Evolutionary conservation across 2,113 vertebrate genomes (phyloP), one percentile per base, ranked within the genome.

Genomic region (Gobiocypris rarus): DNA sequence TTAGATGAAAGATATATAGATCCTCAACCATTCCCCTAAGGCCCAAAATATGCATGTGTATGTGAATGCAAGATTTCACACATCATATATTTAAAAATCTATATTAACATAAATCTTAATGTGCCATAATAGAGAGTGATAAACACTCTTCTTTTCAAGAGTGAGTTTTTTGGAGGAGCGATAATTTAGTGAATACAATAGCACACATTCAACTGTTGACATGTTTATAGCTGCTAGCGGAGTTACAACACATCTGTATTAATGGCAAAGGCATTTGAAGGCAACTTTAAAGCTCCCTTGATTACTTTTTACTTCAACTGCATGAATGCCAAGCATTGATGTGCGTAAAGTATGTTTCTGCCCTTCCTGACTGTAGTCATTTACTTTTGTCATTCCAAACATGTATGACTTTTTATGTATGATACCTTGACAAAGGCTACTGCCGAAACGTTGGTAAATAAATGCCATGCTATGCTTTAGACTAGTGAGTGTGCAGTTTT

Each of bases 161-260:
- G 48, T 43, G 14, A 3, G 34, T 45, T 48, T 6, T 48, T 6
- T 15, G 6, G 13, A 43, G 43, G 43, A 26, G n/a, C 70, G 48
- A 26, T 43, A 3, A n/a, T 45, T 74, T 26, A 48, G 41, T 48
- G 14, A 74, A 75, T 75, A 22, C 26, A 75, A 75, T 4, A 52
- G 73, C 48, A 28, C 73, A 31, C 73, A 52, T 71, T 71, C 41
- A 24, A 26, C 48, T 10, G 73, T 75, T 19, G 28, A 50, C 73
- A 75, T 31, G 9, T 54, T 75, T 71, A 73, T 48, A 45, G 41
- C 41, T 73, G 22, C 41, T 73, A 48, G 41, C n/a, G 48, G n/a
- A 24, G n/a, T 48, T 13, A 73, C n/a, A 73, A 73, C 11, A 13
- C 41, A 26, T 48, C n/a, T 73, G 41, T 13, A 15, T 73, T 73